Base-by-base conservation (phyloP, 2,113 vertebrate species). In the Nycticorax nycticorax region DNA sequence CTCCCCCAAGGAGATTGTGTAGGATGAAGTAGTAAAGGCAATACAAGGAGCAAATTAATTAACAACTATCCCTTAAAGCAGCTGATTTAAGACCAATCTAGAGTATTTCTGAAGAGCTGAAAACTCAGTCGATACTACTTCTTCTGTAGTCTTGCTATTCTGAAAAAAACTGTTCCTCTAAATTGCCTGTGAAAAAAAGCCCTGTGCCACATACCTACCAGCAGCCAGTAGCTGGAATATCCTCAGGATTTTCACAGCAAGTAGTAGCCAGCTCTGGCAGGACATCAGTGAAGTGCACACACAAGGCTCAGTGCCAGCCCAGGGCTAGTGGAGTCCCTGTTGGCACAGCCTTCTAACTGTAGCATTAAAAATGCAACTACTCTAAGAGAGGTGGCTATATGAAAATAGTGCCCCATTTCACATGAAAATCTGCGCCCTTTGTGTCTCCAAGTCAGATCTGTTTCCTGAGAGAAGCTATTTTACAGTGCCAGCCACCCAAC, bases 261-360 rank as follows among this genome's bases (percentile, higher is more conserved):
- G n/a, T 12, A 12, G 19, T 4, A 77, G 59, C 27, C 55, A 73
- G 56, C 6, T 53, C 33, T 74, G 73, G 55, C 60, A 88, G 50
- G 55, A 55, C 55, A 73, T 48, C 28, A 81, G 60, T 4, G 5
- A 66, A 88, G 32, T n/a, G 63, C 5, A 13, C 10, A 55, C 39
- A 57, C 20, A 76, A 21, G 20, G 32, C 21, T 28, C 32, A 56
- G 45, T 22, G 64, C 12, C 69, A 84, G 73, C 23, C 50, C 30
- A 67, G 35, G 60, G 41, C 32, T 14, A 45, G 53, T 5, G 37
- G 32, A 74, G 28, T 21, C 32, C 35, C 43, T 14, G 14, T 3
- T 26, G 22, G 22, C n/a, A 45, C 2, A 85, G 60, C 37, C 37
- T 43, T 67, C 47, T 59, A 20, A 20, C n/a, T 0, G 0, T 6